These are phyloP conservation scores for Allygus modestus DNA, from an alignment of 2,888 invertebrate species.

Conservation along the genomic window DNA sequence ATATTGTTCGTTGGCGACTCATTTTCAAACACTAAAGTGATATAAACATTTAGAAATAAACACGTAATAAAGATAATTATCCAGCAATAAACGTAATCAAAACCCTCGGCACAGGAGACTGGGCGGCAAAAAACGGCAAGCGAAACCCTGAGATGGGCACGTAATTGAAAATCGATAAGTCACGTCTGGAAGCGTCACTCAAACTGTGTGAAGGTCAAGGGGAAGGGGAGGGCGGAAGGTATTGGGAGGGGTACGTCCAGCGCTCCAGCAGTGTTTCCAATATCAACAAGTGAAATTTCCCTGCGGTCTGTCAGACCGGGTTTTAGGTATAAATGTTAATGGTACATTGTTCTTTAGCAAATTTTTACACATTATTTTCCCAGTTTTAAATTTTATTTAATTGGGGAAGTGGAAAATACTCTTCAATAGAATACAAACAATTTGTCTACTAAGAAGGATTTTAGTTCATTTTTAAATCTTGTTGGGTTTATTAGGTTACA, in stretches of 20 bases:
- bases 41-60: background rate
- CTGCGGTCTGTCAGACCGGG: background rate
- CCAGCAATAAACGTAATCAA: background rate
- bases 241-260: background rate
- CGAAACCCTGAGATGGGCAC: background rate
- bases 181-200: background rate
- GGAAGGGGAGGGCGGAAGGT: slow-evolving; percentile 41
- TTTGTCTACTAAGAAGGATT: too few relatives aligned
- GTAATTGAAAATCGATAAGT: background rate
- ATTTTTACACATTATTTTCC: too few relatives aligned
- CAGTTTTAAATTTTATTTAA: too few relatives aligned
- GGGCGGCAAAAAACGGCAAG: background rate
- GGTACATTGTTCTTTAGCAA: too few relatives aligned
- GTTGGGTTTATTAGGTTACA: too few relatives aligned
- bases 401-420: too few relatives aligned
- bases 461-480: too few relatives aligned
- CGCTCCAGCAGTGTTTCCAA: slow-evolving; percentile 44
- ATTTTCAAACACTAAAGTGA: background rate
- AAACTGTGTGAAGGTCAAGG: background rate
- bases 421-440: too few relatives aligned
- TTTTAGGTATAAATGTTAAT: slow-evolving; percentile 55
- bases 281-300: slow-evolving; percentile 46
- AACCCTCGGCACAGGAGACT: background rate
- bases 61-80: background rate
- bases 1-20: too few relatives aligned